Evolutionary conservation across 2,113 vertebrate genomes (phyloP), one percentile per base, ranked within the genome.

Genomic region (Trichomycterus rosablanca): DNA sequence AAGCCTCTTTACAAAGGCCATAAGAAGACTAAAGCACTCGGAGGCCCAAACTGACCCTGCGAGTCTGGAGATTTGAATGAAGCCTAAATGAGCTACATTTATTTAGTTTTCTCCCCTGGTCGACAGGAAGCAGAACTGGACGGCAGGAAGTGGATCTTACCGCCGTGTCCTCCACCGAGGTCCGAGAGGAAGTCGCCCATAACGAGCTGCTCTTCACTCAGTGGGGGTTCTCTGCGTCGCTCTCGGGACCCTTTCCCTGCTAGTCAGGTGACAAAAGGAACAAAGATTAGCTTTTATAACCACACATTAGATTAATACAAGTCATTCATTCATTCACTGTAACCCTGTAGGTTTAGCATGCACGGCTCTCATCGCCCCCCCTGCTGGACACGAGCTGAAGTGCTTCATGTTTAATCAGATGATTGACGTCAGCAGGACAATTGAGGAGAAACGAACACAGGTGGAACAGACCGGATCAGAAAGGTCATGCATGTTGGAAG

Each of bases 261-360:
- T 97, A 92, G 91, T 89, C 93, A 90, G 91, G 93, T 93, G 90
- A 98, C 93, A 98, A 91, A 94, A 97, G 91, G 90, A 91, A 90
- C 87, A 90, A 85, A 84, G 91, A 85, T 97, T 97, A 98, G 93
- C 93, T 42, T n/a, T 54, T 48, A 2, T 50, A 59, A 67, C 45
- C 72, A 73, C 58, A 63, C 49, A 26, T 50, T n/a, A n/a, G n/a
- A n/a, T n/a, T n/a, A n/a, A n/a, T n/a, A n/a, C n/a, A n/a, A 19
- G 34, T 42, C 44, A 66, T 48, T 2, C 63, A 66, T 64, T 24
- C 71, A 72, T 58, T 59, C 57, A 18, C 53, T 51, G 4, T 61
- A 45, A 16, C 11, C 26, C 26, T 30, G n/a, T n/a, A 30, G 26
- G 7, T 30, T 3, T 30, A 4, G 26, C 26, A 30, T 30, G 26